Percentiles rank a stretch among this genome's conserved stretches.
Evolutionary conservation across 2,888 invertebrate species (phyloP).

Genomic region (Polydrusus tereticollis): DNA sequence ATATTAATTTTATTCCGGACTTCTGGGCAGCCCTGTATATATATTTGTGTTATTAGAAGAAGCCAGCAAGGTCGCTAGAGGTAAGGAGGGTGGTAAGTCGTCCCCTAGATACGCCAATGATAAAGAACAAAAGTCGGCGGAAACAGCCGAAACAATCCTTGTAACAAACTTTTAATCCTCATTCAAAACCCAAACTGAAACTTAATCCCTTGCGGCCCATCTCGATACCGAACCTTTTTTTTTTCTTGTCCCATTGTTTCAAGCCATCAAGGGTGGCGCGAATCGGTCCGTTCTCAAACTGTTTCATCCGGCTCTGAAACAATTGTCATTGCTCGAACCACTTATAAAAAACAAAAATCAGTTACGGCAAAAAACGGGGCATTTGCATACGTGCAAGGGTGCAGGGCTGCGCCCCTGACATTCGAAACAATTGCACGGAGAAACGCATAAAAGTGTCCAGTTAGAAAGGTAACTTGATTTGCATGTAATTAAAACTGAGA

Average conservation of each 20-base stretch:
- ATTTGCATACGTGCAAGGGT: constrained; percentile 44
- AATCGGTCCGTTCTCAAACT: constrained; percentile 44
- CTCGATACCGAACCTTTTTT: constrained; percentile 43
- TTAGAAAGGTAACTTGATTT: constrained; percentile 51
- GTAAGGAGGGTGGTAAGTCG: too few species aligned
- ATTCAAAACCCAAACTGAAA: constrained; percentile 43
- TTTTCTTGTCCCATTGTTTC: constrained; percentile 41
- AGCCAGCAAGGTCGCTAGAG: too few species aligned
- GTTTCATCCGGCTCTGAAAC: constrained; percentile 47
- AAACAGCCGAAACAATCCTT: constrained; percentile 22
- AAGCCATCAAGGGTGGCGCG: constrained; percentile 41
- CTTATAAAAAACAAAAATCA: constrained; percentile 46
- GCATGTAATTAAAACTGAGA: constrained; percentile 50
- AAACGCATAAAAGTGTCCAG: constrained; percentile 50
- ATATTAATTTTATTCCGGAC: too few species aligned
- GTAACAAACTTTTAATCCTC: constrained; percentile 32
- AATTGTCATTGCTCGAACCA: constrained; percentile 47
- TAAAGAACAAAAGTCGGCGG: constrained; percentile 20
- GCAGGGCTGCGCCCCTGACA: constrained; percentile 33
- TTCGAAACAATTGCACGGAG: constrained; percentile 44
- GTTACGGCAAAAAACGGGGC: constrained; percentile 41
- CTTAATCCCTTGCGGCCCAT: constrained; percentile 43
- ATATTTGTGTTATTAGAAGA: too few species aligned
- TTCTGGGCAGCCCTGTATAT: too few species aligned
- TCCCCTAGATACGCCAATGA: too few species aligned